phyloP scores from a whole-genome alignment of 1,140 invertebrate genomes.

The Rhyzopertha dominica region DNA sequence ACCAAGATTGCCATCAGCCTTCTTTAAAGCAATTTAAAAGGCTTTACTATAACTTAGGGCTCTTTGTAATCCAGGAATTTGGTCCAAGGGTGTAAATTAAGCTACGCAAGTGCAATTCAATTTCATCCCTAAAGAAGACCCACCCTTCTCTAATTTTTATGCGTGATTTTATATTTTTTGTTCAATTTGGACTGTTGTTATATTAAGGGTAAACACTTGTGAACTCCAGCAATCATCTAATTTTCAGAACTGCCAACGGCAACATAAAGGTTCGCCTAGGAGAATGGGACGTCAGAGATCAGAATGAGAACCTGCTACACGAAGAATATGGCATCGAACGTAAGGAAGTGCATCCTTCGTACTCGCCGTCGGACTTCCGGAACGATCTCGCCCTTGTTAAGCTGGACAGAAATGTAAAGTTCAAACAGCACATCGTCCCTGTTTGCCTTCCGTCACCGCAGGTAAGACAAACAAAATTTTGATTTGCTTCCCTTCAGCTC shows the following conservation, averaged over 20 bases:
- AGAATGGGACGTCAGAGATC: constrained; percentile 85
- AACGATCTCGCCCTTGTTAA: constrained; percentile 86
- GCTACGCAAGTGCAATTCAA: not conserved
- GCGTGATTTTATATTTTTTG: too few relatives aligned
- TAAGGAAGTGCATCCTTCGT: constrained; percentile 85
- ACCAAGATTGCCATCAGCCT: too few relatives aligned
- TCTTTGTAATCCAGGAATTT: constrained; percentile 5
- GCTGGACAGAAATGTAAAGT: constrained; percentile 69
- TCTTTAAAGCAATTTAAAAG: too few relatives aligned
- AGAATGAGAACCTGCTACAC: constrained; percentile 73
- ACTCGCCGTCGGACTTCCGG: constrained; percentile 81
- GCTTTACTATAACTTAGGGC: too few relatives aligned
- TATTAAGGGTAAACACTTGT: constrained; percentile 3
- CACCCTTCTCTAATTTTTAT: not conserved
- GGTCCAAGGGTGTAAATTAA: constrained; percentile 2
- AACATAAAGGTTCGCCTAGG: constrained; percentile 82
- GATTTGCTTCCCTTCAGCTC: not conserved
- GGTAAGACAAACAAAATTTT: constrained; percentile 28
- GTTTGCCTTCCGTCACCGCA: constrained; percentile 58
- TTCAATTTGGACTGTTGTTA: too few relatives aligned
- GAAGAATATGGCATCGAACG: constrained; percentile 85
- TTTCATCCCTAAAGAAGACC: not conserved
- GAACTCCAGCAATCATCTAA: constrained; percentile 10
- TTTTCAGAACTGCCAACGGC: constrained; percentile 67
- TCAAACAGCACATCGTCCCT: constrained; percentile 85